Percentiles rank a stretch among this genome's conserved stretches.
These are phyloP conservation scores for Mamestra configurata DNA, from an alignment of 1,140 invertebrate genomes.

Conservation along the genomic window DNA sequence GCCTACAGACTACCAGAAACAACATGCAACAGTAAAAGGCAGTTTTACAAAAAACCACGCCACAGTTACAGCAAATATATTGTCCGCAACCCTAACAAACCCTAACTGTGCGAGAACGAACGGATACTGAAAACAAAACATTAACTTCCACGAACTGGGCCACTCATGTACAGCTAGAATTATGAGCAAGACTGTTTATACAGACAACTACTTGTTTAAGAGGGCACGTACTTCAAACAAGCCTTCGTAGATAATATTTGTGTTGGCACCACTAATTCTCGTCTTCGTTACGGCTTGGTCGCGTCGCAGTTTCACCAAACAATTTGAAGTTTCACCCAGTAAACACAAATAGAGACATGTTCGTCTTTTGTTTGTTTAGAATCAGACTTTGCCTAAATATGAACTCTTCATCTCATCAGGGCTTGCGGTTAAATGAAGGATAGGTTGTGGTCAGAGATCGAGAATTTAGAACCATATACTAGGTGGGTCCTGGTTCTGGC, in stretches of 20 bases:
- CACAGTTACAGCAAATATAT: background rate
- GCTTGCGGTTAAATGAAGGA: background rate
- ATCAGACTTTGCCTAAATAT: slow-evolving; percentile 3
- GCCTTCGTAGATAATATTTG: slow-evolving; percentile 53
- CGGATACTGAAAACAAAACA: slow-evolving; percentile 32
- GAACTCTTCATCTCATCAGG: background rate
- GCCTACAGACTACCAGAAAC: background rate
- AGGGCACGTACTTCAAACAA: slow-evolving; percentile 56
- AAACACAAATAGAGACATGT: slow-evolving; percentile 45
- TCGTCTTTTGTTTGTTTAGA: background rate
- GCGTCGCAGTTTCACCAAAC: slow-evolving; percentile 50
- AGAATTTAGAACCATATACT: too few species aligned
- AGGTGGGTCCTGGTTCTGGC: too few species aligned
- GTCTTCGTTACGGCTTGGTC: slow-evolving; percentile 26
- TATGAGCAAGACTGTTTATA: slow-evolving; percentile 43
- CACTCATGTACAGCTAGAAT: slow-evolving; percentile 36
- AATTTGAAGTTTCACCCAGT: slow-evolving; percentile 32
- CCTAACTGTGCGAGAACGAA: background rate
- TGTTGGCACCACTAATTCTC: slow-evolving; percentile 48
- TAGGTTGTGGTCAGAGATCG: too few species aligned
- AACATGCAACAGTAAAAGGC: background rate
- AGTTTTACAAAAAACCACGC: background rate
- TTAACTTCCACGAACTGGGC: slow-evolving; percentile 18
- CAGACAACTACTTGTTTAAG: slow-evolving; percentile 39
- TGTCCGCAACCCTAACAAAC: background rate